Conservation (phyloP, 2,888 invertebrate genomes). For the Limnephilus auricula region DNA sequence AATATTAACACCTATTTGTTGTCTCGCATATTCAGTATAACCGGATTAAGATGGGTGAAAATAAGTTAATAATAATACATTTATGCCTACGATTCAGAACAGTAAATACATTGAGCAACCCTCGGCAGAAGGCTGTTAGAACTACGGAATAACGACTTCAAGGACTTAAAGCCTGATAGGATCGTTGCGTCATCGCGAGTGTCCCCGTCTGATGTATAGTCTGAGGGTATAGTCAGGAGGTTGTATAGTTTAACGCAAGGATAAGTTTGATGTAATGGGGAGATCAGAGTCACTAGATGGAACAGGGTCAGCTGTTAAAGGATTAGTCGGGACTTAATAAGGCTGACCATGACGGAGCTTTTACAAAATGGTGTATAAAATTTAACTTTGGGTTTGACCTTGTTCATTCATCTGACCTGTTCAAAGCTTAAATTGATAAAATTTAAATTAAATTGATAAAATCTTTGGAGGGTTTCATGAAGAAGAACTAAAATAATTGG, state of each 20-base stretch:
- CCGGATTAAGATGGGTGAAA: neutral
- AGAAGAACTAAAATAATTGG: too few relatives aligned
- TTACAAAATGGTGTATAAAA: neutral
- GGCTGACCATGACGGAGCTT: neutral
- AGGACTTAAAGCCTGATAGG: neutral
- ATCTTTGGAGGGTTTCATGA: too few relatives aligned
- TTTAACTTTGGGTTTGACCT: neutral
- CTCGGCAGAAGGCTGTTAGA: neutral
- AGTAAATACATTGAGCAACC: neutral
- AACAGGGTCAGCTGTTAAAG: neutral
- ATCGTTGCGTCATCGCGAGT: slow-evolving; percentile 19
- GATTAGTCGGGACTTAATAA: neutral
- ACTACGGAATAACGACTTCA: neutral
- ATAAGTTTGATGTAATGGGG: slow-evolving; percentile 25
- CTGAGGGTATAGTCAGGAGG: too few relatives aligned
- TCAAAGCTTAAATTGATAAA: neutral
- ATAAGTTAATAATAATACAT: neutral
- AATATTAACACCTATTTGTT: neutral
- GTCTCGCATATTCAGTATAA: neutral
- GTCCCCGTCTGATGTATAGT: neutral
- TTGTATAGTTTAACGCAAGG: neutral
- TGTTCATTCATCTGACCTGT: neutral
- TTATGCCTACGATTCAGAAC: neutral
- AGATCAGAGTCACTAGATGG: neutral
- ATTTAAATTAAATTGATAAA: neutral